A percentile compares a stretch with the other conserved stretches of the same genome.
These are phyloP conservation scores for Biston betularia DNA, from an alignment of 2,888 invertebrate species.

Conservation along the genomic window DNA sequence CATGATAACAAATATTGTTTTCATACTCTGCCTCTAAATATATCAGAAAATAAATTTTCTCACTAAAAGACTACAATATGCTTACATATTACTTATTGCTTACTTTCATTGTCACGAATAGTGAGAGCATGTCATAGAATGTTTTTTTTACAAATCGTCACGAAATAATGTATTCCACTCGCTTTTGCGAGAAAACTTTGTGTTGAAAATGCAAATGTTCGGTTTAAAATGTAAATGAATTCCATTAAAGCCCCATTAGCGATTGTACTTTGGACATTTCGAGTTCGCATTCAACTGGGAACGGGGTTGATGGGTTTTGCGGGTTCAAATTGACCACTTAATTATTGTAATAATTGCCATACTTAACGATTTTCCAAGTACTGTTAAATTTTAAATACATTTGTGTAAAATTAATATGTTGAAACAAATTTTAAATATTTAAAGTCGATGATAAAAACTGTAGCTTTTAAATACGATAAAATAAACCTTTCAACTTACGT, in stretches of 20 bases:
- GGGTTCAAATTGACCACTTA: conserved; percentile 8
- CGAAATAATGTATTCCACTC: not conserved
- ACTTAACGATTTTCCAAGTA: conserved; percentile 1
- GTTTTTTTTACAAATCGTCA: not conserved
- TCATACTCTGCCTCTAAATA: no score
- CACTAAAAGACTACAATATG: no score
- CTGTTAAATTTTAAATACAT: not conserved
- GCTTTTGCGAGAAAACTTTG: conserved; percentile 14
- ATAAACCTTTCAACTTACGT: not conserved
- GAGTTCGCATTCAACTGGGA: conserved; percentile 20
- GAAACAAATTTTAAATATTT: not conserved
- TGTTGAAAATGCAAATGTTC: conserved; percentile 32
- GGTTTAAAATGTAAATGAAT: conserved; percentile 39
- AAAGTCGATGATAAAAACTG: not conserved
- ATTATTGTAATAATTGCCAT: conserved; percentile 6
- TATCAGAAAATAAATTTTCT: no score
- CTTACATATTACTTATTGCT: no score
- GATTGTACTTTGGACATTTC: conserved; percentile 23
- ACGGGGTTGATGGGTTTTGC: conserved; percentile 38
- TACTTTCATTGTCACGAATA: not conserved
- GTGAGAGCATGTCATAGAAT: not conserved
- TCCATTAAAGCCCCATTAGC: conserved; percentile 33
- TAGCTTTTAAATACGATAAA: not conserved
- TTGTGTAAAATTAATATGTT: no score
- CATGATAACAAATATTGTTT: no score